Conservation (phyloP, 2,888 invertebrate genomes). For the Anagyrus pseudococci region DNA sequence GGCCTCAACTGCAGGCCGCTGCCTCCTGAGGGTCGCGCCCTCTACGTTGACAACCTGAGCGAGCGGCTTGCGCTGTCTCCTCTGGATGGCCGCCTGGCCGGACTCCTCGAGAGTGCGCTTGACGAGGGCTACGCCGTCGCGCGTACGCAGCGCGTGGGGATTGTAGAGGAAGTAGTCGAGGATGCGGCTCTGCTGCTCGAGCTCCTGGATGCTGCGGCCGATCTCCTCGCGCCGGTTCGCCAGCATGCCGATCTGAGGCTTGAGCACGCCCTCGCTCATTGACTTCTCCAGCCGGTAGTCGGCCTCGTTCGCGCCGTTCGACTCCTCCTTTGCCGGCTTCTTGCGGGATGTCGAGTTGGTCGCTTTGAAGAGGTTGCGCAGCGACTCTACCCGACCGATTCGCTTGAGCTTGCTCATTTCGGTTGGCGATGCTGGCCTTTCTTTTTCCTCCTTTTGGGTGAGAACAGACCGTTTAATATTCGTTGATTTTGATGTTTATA, state of each 20-base stretch:
- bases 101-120: slow-evolving; percentile 41
- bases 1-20: too few relatives aligned
- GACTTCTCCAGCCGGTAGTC: slow-evolving; percentile 55
- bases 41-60: not conserved
- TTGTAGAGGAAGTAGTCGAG: slow-evolving; percentile 54
- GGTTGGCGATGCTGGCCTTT: slow-evolving; percentile 27
- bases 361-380: slow-evolving; percentile 63
- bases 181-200: slow-evolving; percentile 56
- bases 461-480: not conserved
- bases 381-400: slow-evolving; percentile 65
- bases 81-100: not conserved
- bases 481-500: too few relatives aligned
- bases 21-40: too few relatives aligned
- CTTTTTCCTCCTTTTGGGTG: not conserved
- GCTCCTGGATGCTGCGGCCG: slow-evolving; percentile 54
- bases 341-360: slow-evolving; percentile 34
- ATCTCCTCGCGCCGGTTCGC: slow-evolving; percentile 47
- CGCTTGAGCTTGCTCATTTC: slow-evolving; percentile 51
- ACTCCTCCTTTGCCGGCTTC: slow-evolving; percentile 47
- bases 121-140: slow-evolving; percentile 45
- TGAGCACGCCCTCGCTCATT: slow-evolving; percentile 53
- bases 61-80: not conserved
- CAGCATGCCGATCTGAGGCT: slow-evolving; percentile 42
- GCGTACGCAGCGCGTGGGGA: slow-evolving; percentile 47
- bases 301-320: not conserved